Evolutionary conservation across 2,113 vertebrate species (phyloP).

Genomic region (Otus sunia): DNA sequence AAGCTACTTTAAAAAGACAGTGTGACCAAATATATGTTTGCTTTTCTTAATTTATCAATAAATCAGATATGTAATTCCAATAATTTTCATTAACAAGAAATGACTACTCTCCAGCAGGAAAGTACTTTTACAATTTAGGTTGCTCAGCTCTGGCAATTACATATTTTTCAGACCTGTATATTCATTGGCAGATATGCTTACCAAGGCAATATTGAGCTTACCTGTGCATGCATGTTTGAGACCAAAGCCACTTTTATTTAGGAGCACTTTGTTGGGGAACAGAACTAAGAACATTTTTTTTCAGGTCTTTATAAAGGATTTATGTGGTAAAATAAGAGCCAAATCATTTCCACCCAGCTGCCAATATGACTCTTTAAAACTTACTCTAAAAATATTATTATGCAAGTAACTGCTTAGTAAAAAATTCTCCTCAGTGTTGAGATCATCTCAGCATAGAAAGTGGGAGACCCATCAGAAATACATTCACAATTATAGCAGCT

Average conservation of each 20-base stretch:
- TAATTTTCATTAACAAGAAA: conserved; percentile 15
- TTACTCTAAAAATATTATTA: neutral
- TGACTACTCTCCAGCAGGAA: neutral
- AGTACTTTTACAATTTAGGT: neutral
- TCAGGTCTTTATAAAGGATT: neutral
- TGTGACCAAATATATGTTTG: neutral
- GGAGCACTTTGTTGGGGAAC: neutral
- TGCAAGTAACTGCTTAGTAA: neutral
- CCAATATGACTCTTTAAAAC: neutral
- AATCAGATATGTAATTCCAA: neutral
- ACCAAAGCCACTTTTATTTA: neutral
- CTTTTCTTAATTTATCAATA: conserved; percentile 20
- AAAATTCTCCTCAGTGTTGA: neutral
- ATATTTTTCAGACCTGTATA: neutral
- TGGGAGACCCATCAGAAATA: neutral
- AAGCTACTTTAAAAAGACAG: neutral
- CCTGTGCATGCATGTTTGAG: neutral
- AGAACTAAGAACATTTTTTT: neutral
- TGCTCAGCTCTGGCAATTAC: neutral
- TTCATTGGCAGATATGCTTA: neutral
- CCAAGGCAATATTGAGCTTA: neutral
- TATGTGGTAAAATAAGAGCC: neutral
- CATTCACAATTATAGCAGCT: neutral
- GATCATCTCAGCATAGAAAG: neutral
- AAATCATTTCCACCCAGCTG: neutral